A percentile compares a stretch with the other conserved stretches of the same genome.
These are phyloP conservation scores for Drosophila truncata DNA, from an alignment of 1,140 invertebrate genomes.

Conservation along the genomic window DNA sequence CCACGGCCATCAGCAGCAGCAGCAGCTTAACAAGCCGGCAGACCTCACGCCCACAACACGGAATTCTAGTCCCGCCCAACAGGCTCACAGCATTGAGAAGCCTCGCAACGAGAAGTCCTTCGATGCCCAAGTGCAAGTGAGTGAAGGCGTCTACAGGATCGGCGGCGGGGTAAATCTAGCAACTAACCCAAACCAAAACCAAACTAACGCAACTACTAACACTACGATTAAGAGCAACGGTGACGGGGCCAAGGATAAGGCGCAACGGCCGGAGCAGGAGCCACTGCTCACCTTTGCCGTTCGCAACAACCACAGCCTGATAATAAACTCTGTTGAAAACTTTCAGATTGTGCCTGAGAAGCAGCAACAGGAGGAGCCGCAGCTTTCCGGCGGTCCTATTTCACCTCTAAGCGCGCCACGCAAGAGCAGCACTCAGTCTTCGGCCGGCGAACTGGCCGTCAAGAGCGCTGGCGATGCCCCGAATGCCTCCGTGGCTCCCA, in stretches of 20 bases:
- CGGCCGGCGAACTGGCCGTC: slow-evolving; percentile 13
- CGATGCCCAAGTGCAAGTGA: slow-evolving; percentile 81
- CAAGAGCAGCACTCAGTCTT: slow-evolving; percentile 54
- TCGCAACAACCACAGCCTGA: slow-evolving; percentile 74
- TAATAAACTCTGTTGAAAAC: slow-evolving; percentile 85
- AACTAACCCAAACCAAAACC: slow-evolving; percentile 63
- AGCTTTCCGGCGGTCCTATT: slow-evolving; percentile 46
- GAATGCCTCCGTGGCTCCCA: slow-evolving; percentile 59
- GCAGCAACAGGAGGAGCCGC: slow-evolving; percentile 57
- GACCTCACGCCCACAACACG: slow-evolving; percentile 42
- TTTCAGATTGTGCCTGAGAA: slow-evolving; percentile 84
- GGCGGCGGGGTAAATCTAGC: slow-evolving; percentile 65
- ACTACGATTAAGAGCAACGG: slow-evolving; percentile 39
- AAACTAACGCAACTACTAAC: slow-evolving; percentile 29
- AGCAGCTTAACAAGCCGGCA: slow-evolving; percentile 57
- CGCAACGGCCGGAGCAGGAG: slow-evolving; percentile 10
- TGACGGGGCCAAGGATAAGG: slow-evolving; percentile 37
- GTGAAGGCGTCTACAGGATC: slow-evolving; percentile 82
- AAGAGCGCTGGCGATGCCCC: slow-evolving; percentile 29
- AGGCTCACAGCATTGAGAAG: slow-evolving; percentile 68
- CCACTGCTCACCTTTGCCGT: slow-evolving; percentile 44
- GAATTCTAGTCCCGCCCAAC: slow-evolving; percentile 41
- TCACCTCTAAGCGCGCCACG: slow-evolving; percentile 70
- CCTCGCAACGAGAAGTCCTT: slow-evolving; percentile 77
- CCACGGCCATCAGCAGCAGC: slow-evolving; percentile 47